Base-by-base conservation (phyloP, 2,113 vertebrate species). In the Dasypus novemcinctus region DNA sequence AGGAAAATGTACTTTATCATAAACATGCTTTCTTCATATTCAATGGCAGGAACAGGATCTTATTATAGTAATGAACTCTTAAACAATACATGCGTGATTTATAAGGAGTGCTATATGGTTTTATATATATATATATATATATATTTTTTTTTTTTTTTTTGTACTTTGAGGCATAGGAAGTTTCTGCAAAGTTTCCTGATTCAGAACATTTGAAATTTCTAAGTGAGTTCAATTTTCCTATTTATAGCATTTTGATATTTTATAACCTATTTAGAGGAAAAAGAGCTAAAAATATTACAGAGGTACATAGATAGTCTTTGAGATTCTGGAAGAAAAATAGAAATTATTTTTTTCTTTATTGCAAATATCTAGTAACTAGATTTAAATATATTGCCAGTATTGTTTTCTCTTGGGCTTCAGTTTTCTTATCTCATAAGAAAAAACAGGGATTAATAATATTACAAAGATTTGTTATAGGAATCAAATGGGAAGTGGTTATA, bases 401-500 rank as follows among this genome's bases (percentile, higher is more conserved):
- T 87, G 23, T 76, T 94, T 96, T 92, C 68, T 90, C 88, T 66
- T 95, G 74, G 46, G 57, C 18, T 46, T 84, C 46, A 82, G 17
- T 95, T 95, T 86, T 92, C 63, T 86, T 68, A 81, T 71, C n/a
- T 87, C 59, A 71, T 59, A 52, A 33, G 49, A 71, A 76, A 76
- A 96, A 89, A 72, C 2, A 64, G 52, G 38, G 52, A 64, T 57
- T 20, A 94, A 89, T 64, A 93, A 33, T 87, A 79, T 17, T 49
- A 20, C 20, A 78, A 61, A 89, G 15, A 25, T 72, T 90, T 96
- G 31, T 57, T 83, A 36, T 90, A 61, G 92, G 57, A 93, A 87
- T 93, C 90, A 93, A 80, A 38, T 64, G 27, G 41, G 27, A 85
- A 49, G 64, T 93, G 81, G 57, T 90, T 87, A 36, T 88, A 88